These are phyloP conservation scores for Brassicogethes aeneus DNA, from an alignment of 2,888 invertebrate species.

Conservation along the genomic window DNA sequence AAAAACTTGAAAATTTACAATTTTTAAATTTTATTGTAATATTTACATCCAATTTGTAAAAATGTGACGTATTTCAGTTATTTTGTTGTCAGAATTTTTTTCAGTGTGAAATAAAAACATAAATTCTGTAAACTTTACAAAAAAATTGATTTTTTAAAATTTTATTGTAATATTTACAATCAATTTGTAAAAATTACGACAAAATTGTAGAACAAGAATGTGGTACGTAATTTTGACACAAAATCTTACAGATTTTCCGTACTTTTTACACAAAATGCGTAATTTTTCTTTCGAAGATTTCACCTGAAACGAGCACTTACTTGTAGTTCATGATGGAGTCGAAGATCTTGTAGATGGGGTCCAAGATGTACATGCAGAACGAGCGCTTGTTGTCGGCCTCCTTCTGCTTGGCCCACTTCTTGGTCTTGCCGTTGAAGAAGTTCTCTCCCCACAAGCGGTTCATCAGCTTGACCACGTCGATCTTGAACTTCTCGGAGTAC, in stretches of 20 bases:
- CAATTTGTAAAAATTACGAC: too few species aligned
- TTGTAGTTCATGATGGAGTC: slow-evolving; percentile 53
- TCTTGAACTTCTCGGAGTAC: slow-evolving; percentile 98
- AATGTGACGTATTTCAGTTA: too few species aligned
- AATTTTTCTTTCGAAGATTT: slow-evolving; percentile 2
- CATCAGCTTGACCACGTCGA: slow-evolving; percentile 95
- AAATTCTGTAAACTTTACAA: too few species aligned
- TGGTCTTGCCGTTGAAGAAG: slow-evolving; percentile 94
- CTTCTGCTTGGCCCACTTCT: slow-evolving; percentile 96
- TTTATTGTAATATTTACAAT: too few species aligned
- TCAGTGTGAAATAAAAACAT: too few species aligned
- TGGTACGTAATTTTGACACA: too few species aligned
- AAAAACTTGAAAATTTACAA: too few species aligned
- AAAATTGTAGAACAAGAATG: too few species aligned
- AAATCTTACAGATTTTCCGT: too few species aligned
- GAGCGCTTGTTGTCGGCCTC: slow-evolving; percentile 90
- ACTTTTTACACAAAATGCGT: too few species aligned
- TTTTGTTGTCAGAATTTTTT: too few species aligned
- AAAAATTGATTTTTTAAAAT: too few species aligned
- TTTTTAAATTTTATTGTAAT: neutral
- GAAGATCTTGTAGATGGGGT: slow-evolving; percentile 95
- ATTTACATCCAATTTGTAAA: neutral
- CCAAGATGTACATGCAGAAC: slow-evolving; percentile 97
- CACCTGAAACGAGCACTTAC: slow-evolving; percentile 22
- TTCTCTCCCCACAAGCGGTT: slow-evolving; percentile 97